Evolutionary conservation across 2,113 vertebrate species (phyloP).

Genomic region (Mungos mungo): DNA sequence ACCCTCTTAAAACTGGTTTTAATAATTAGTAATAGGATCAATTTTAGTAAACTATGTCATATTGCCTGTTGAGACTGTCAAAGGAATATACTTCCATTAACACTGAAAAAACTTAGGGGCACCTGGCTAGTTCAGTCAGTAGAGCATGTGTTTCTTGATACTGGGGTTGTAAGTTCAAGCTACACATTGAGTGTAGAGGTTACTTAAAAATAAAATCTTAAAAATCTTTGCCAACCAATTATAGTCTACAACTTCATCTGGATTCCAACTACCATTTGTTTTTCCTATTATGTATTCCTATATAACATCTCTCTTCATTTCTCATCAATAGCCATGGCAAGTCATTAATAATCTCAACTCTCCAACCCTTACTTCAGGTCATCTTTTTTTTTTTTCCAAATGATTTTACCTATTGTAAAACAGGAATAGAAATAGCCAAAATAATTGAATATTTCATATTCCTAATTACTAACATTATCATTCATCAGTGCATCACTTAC

Average conservation of each 20-base stretch:
- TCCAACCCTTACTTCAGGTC: not conserved
- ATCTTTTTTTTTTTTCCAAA: not conserved
- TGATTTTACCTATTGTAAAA: not conserved
- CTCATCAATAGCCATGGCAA: not conserved
- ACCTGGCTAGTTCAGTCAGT: not conserved
- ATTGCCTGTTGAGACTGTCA: not conserved
- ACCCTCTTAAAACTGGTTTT: not conserved
- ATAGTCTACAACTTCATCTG: not conserved
- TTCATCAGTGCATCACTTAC: not conserved
- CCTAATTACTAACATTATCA: not conserved
- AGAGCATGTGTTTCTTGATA: not conserved
- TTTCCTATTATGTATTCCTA: not conserved
- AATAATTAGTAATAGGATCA: not conserved
- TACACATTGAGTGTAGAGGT: not conserved
- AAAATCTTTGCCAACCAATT: not conserved
- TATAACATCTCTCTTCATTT: not conserved
- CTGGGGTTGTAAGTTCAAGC: not conserved
- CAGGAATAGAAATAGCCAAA: not conserved
- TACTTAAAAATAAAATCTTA: not conserved
- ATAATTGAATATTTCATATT: not conserved
- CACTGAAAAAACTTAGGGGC: not conserved
- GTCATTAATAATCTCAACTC: not conserved
- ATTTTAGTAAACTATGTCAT: not conserved
- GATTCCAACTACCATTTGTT: not conserved
- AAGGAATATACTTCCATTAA: not conserved